Base-by-base conservation (phyloP, 1,140 invertebrate genomes). In the Tetramorium simillimum region DNA sequence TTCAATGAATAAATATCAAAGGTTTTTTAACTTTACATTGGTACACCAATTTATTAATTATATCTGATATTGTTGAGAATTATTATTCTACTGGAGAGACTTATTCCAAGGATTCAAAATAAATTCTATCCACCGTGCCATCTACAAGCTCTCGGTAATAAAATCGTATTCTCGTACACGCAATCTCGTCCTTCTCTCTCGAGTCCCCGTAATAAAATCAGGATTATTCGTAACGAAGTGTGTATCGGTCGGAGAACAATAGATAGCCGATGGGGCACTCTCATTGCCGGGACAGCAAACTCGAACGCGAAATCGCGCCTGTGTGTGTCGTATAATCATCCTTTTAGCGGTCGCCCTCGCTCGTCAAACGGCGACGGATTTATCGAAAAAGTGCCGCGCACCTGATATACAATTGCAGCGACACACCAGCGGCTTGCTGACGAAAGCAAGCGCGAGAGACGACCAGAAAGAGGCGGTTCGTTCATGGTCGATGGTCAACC, bases 381-480 rank as follows among this genome's bases (percentile, higher is more conserved):
- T 81, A 81, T 81, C 21, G 77, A 81, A 81, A 81, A 81, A 81
- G 77, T 56, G 46, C 63, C 63, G 21, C 43, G 24, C 21, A 70
- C 77, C 63, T 81, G 63, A 81, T 70, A 69, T 81, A 81, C 77
- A 81, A 81, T 81, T 53, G 63, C 63, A 81, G 49, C 77, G 49
- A 81, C 77, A 81, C 76, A 78, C 24, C 18, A n/a, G 62, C 24
- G 75, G 75, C 40, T 28, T 51, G 77, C 77, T 81, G 77, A 81
- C 63, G 77, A 81, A 24, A 53, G 63, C 77, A 37, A 33, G 21
- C 46, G 43, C 46, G 43, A 76, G 84, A 46, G 33, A 40, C 60
- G 69, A 82, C 46, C 10, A 72, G 51, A 37, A 86, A 77, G 72
- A 75, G 86, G 76, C 43, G 81, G 63, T 65, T 85, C 89, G 62